Base-by-base conservation (phyloP, 2,113 vertebrate species). In the Pelvicachromis taeniatus region DNA sequence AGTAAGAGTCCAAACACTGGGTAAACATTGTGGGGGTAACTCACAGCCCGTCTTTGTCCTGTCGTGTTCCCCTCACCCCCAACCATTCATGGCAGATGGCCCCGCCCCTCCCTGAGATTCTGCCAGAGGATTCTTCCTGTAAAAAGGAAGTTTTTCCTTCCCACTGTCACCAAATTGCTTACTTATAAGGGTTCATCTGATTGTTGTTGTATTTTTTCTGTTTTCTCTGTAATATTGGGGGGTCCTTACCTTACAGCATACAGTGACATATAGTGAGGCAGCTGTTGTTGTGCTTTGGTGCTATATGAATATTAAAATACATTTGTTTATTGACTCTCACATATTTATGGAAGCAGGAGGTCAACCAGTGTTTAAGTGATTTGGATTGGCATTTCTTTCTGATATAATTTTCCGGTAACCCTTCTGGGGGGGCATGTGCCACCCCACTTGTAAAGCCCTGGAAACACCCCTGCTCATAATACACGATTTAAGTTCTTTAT, bases 231-330 rank as follows among this genome's bases (percentile, higher is more conserved):
- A 33, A 33, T 61, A 61, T 33, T 19, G 58, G 19, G 33, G 29
- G 58, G 16, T 61, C 58, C 29, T 33, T 19, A 50, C 6, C 45
- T 48, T 48, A 48, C 6, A 48, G 45, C 14, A 16, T 48, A 48
- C 45, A 48, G 45, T 48, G 45, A 48, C 14, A 16, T n/a, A n/a
- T n/a, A n/a, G n/a, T 48, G 16, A 31, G 9, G 58, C 9, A 61
- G 33, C 33, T 59, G 56, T 59, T 33, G 29, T 33, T 59, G 29
- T 59, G 56, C 29, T 59, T 19, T 59, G 29, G 31, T 33, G 5
- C 58, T 59, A 59, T 0, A 19, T 0, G 10, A 0, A 59, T 33
- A 33, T 59, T 10, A 59, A 59, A 33, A 17, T 9, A 59, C 1
- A 19, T 17, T 59, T 59, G 33, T 59, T 2, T 33, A 33, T 59